A percentile compares a stretch with the other conserved stretches of the same genome.
Conservation (phyloP, 2,113 vertebrate species). For the Myanophis thanlyinensis region DNA sequence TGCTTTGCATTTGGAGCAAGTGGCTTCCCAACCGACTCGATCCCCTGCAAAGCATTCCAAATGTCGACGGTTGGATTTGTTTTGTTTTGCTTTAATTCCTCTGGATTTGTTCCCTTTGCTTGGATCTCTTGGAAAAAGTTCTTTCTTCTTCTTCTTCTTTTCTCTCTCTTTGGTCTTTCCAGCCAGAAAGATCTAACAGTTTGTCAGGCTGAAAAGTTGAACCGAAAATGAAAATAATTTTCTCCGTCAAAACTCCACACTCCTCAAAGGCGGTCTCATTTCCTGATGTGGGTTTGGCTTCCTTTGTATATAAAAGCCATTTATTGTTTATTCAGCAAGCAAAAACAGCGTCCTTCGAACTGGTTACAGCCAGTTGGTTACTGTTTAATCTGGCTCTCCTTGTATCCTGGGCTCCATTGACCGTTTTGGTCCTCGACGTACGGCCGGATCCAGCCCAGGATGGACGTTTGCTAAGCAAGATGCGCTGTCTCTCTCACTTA, state of each 20-base stretch:
- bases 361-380: neutral
- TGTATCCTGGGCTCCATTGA: neutral
- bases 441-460: too few relatives aligned
- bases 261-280: fast-evolving
- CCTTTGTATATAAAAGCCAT: neutral
- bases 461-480: too few relatives aligned
- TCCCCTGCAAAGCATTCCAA: neutral
- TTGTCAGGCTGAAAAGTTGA: neutral
- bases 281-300: neutral
- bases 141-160: too few relatives aligned
- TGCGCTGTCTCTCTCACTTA: too few relatives aligned
- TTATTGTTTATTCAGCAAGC: neutral
- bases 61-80: neutral
- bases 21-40: neutral
- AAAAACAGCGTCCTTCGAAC: fast-evolving
- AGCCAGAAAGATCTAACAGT: neutral
- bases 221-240: neutral
- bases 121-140: neutral
- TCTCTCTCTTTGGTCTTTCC: too few relatives aligned
- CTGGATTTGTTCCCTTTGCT: neutral
- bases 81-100: neutral
- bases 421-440: too few relatives aligned
- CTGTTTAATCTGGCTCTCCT: neutral
- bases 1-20: neutral
- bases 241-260: neutral